Evolutionary conservation across 2,113 vertebrate genomes (phyloP), one percentile per base, ranked within the genome.

Genomic region (Brachionichthys hirsutus): DNA sequence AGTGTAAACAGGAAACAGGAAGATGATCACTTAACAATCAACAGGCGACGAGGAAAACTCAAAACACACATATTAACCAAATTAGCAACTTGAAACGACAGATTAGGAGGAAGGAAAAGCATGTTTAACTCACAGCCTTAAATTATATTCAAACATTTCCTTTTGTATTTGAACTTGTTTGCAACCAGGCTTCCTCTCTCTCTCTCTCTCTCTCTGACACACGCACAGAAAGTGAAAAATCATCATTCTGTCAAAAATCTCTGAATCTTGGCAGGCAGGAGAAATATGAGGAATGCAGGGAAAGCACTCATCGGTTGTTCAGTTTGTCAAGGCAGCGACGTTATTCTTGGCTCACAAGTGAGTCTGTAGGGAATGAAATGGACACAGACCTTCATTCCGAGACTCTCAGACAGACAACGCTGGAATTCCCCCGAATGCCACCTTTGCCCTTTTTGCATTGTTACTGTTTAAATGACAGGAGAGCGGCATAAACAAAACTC

Each of bases 1-100:
- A 74, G 59, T 58, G 78, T 88, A 88, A 88, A 88, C 86, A 88
- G 84, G 86, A 88, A 88, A 75, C 77, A 72, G 86, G 86, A 88
- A 88, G 84, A 81, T 75, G 77, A 75, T 80, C 72, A 68, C 49
- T 18, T 60, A 78, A 59, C 46, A 69, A 81, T 75, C 61, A 78
- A 68, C 75, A 73, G 51, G 59, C 40, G 2, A 68, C 71, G 70
- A 66, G 51, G 69, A 54, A 80, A 78, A 73, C 58, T 58, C 38
- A 20, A 40, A 43, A 18, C 43, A 9, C 18, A 57, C 35, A 63
- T 65, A 61, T 77, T 65, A 51, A 20, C 45, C 47, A 11, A 34
- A 63, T 54, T 54, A 47, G 38, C 42, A 18, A 1, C 53, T 47
- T 19, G 11, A 66, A 67, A 45, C 67, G 56, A 71, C 34, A 55